Evolutionary conservation across 1,140 invertebrate genomes (phyloP), one percentile per base, ranked within the genome.

Genomic region (Rhynchophorus ferrugineus): DNA sequence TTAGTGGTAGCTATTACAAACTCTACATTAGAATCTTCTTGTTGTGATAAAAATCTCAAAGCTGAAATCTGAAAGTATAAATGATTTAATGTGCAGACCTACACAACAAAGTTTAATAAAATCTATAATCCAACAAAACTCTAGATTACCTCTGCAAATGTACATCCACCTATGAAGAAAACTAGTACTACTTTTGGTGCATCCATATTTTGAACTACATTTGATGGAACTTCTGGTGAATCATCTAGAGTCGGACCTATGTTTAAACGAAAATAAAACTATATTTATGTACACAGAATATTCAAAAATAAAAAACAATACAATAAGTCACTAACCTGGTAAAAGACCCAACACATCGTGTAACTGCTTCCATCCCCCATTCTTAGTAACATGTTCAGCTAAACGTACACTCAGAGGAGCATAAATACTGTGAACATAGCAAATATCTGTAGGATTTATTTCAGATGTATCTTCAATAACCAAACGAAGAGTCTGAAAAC

Each of bases 91-190:
- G 17, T 39, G n/a, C 3, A 35, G 47, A 33, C 17, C 19, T 2
- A 14, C 13, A 55, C 24, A 43, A 49, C 19, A 37, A n/a, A 6
- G 19, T 48, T 48, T 48, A 7, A 45, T 33, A 17, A 38, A 17
- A 24, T 42, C 33, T 11, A 43, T 48, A 39, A 7, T n/a, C 6
- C 17, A 43, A 7, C 7, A 18, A 13, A 20, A 33, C 17, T 2
- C 3, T 14, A 14, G 42, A 6, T 80, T 69, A 69, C 68, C 61
- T 98, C 95, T 2, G 93, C 89, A 75, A 87, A 96, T 0, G 95
- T 98, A 66, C 93, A 94, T 2, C 95, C 95, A 8, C 95, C 95
- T 16, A 98, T 83, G 66, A 97, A 96, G 66, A 95, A 92, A 0
- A 98, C 90, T 3, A 98, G 69, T n/a, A 94, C 84, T 1, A 93